Evolutionary conservation across 2,113 vertebrate genomes (phyloP).

Genomic region (Prolemur simus): DNA sequence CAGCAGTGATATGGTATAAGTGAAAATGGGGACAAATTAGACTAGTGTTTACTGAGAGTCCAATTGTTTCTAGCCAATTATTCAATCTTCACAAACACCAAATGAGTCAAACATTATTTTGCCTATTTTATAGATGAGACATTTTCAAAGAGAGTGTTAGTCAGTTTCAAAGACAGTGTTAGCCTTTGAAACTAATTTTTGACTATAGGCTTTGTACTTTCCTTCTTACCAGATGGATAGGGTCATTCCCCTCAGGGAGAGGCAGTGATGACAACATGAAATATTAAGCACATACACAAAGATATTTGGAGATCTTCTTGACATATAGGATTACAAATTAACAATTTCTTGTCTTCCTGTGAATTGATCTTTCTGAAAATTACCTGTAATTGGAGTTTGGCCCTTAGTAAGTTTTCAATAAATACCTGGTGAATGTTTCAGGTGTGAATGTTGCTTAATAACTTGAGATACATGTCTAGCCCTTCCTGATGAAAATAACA

Average conservation of each 20-base stretch:
- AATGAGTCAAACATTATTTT: not conserved
- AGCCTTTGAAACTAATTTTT: not conserved
- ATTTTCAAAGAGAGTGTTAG: not conserved
- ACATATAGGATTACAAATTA: not conserved
- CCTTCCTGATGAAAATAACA: not conserved
- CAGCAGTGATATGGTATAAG: not conserved
- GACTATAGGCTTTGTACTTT: not conserved
- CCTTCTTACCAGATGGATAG: not conserved
- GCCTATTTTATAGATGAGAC: not conserved
- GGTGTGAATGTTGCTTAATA: not conserved
- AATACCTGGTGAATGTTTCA: not conserved
- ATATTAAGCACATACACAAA: not conserved
- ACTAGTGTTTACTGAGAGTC: not conserved
- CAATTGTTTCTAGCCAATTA: not conserved
- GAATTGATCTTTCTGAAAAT: constrained; percentile 14
- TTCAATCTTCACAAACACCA: not conserved
- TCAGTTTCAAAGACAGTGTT: not conserved
- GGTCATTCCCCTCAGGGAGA: not conserved
- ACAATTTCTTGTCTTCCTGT: not conserved
- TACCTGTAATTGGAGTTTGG: not conserved
- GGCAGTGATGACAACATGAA: not conserved
- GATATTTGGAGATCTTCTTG: not conserved
- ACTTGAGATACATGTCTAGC: not conserved
- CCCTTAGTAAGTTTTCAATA: not conserved
- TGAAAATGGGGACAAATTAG: not conserved